Percentiles rank a stretch among this genome's conserved stretches.
Conservation (phyloP, 2,888 invertebrate genomes). For the Torymus tubicola region DNA sequence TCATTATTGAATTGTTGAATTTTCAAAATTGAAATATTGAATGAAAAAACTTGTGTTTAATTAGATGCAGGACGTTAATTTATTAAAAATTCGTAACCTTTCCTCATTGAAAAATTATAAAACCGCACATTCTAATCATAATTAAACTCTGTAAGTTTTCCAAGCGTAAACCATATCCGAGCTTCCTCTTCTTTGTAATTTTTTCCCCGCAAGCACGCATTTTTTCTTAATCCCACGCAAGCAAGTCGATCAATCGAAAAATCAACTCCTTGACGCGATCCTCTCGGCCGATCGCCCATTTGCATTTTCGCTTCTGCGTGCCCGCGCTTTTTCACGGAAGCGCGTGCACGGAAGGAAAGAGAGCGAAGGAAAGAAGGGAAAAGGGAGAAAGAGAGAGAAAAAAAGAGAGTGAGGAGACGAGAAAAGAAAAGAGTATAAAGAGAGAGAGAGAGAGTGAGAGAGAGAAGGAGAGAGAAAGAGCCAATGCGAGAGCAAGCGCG, state of each 20-base stretch:
- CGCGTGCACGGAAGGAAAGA: neutral
- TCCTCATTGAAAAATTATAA: too few relatives aligned
- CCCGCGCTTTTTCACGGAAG: conserved; percentile 13
- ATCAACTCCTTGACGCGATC: too few relatives aligned
- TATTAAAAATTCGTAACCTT: too few relatives aligned
- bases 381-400: conserved; percentile 14
- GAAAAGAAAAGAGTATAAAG: too few relatives aligned
- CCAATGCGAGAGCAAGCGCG: neutral
- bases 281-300: neutral
- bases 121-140: too few relatives aligned
- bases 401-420: neutral
- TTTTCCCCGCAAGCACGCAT: neutral
- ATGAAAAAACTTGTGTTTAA: too few relatives aligned
- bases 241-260: conserved; percentile 1
- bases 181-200: too few relatives aligned
- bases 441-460: conserved; percentile 15
- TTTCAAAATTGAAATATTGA: too few relatives aligned
- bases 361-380: neutral
- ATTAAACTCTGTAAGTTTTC: too few relatives aligned
- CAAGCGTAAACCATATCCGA: too few relatives aligned
- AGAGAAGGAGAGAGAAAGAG: conserved; percentile 15
- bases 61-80: too few relatives aligned
- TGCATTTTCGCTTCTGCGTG: neutral
- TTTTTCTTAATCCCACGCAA: neutral
- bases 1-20: too few relatives aligned